A percentile compares a stretch with the other conserved stretches of the same genome.
phyloP scores from a whole-genome alignment of 2,113 vertebrate species.

The Neolamprologus falcicula region DNA sequence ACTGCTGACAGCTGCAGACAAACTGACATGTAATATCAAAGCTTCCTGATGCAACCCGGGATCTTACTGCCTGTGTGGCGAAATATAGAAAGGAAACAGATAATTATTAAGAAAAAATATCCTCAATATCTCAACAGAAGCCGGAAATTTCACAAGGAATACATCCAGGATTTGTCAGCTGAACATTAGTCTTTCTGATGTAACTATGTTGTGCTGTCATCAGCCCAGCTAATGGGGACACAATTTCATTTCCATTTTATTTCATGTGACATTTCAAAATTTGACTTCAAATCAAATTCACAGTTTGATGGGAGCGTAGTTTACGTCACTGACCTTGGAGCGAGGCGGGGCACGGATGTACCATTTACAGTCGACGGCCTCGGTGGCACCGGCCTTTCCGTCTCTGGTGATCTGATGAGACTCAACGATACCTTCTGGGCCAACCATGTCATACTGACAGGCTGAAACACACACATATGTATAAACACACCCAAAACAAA shows the following conservation, averaged over 20 bases:
- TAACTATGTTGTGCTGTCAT: not conserved
- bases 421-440: conserved; percentile 96
- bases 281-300: not conserved
- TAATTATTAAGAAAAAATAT: not conserved
- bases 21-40: conserved; percentile 25
- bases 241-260: not conserved
- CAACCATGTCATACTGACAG: conserved; percentile 98
- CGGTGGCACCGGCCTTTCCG: conserved; percentile 85
- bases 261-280: conserved; percentile 10
- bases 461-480: conserved; percentile 64
- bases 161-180: not conserved
- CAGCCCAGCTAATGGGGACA: not conserved
- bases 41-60: conserved; percentile 20
- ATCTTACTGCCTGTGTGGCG: not conserved
- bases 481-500: not conserved
- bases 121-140: not conserved
- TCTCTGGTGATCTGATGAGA: conserved; percentile 93
- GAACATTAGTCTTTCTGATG: not conserved
- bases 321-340: conserved; percentile 87
- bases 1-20: conserved; percentile 40
- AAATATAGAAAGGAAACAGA: not conserved
- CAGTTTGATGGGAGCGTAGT: not conserved
- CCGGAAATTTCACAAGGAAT: not conserved
- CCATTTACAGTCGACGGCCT: conserved; percentile 99
- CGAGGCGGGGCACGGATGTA: conserved; percentile 92